These are phyloP conservation scores for Manis crassicaudata DNA, from an alignment of 2,797 vertebrate species.

Conservation along the genomic window DNA sequence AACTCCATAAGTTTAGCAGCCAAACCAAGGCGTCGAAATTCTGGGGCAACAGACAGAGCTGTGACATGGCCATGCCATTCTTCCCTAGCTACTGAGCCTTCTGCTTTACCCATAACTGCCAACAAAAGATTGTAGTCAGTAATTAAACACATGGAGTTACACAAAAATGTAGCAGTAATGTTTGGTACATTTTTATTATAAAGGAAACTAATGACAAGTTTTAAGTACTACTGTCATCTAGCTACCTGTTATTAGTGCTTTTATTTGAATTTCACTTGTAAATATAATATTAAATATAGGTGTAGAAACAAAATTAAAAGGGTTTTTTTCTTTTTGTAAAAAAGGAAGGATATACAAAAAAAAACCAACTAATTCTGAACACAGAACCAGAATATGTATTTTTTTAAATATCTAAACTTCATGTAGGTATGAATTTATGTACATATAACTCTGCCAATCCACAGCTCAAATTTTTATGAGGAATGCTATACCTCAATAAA, in stretches of 20 bases:
- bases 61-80: constrained; percentile 98
- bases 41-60: constrained; percentile 95
- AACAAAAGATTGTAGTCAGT: constrained; percentile 42
- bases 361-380: constrained; percentile 7
- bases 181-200: neutral
- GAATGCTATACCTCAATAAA: neutral
- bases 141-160: neutral
- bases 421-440: neutral
- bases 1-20: constrained; percentile 98
- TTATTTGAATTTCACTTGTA: constrained; percentile 42
- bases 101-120: constrained; percentile 97
- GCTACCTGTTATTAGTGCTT: neutral
- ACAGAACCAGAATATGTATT: neutral
- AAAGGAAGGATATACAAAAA: neutral
- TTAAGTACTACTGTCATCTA: neutral
- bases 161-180: neutral
- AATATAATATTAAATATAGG: neutral
- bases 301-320: constrained; percentile 12
- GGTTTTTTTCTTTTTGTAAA: neutral
- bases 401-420: neutral
- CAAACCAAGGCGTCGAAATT: constrained; percentile 95
- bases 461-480: neutral
- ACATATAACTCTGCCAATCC: neutral
- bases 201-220: neutral
- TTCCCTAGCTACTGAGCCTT: constrained; percentile 95